phyloP scores from a whole-genome alignment of 2,113 vertebrate genomes.

The Genyomyrus donnyi region DNA sequence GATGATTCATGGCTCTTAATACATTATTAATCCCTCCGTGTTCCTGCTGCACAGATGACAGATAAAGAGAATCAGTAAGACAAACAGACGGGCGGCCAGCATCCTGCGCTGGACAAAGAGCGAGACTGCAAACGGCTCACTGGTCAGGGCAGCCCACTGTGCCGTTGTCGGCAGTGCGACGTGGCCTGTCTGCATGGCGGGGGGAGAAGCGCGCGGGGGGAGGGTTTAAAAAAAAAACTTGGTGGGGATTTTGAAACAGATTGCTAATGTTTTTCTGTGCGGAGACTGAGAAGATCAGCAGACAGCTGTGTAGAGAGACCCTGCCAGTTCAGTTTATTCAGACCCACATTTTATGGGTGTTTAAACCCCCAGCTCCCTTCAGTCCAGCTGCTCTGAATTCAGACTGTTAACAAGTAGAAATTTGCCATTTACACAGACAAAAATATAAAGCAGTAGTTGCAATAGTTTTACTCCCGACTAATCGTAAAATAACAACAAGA shows the following conservation, averaged over 20 bases:
- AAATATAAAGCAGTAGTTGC: neutral
- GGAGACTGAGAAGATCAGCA: neutral
- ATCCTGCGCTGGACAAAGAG: constrained; percentile 26
- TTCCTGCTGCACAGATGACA: constrained; percentile 1
- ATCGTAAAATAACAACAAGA: neutral
- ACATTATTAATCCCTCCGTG: constrained; percentile 28
- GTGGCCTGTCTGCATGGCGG: neutral
- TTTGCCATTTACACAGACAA: neutral
- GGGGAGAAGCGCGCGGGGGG: neutral
- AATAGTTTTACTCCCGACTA: neutral
- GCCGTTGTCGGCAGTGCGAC: neutral
- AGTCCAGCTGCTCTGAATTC: neutral
- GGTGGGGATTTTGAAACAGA: neutral
- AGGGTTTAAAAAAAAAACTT: neutral
- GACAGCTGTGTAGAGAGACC: neutral
- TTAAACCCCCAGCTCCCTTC: neutral
- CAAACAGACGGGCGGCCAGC: constrained; percentile 20
- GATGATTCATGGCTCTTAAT: neutral
- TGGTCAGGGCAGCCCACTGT: neutral
- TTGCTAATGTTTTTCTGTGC: neutral
- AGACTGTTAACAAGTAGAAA: neutral
- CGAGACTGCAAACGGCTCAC: neutral
- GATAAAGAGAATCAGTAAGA: constrained; percentile 26
- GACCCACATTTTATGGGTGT: neutral
- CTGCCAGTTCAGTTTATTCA: neutral